phyloP scores from a whole-genome alignment of 2,797 vertebrate genomes.

The Hypotaenidia okinawae region DNA sequence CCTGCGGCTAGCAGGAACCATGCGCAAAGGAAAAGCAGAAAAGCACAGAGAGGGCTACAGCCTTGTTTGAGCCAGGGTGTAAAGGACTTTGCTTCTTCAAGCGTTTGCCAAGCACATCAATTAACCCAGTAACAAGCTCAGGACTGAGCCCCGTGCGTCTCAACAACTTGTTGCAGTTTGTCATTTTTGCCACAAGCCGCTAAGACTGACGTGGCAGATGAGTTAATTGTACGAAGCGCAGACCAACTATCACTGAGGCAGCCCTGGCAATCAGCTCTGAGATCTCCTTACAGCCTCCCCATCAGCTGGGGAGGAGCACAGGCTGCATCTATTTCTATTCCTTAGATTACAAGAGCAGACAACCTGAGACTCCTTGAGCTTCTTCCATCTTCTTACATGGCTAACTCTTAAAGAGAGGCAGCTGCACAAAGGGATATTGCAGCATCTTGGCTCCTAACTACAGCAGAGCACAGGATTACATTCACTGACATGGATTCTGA shows the following conservation, averaged over 20 bases:
- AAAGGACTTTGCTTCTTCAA: not conserved
- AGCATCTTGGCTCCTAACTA: constrained; percentile 23
- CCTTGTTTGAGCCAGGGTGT: not conserved
- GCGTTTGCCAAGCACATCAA: not conserved
- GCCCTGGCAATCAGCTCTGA: not conserved
- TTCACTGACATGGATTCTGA: constrained; percentile 24
- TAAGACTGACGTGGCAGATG: not conserved
- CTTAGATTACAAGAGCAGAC: constrained; percentile 32
- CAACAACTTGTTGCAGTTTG: not conserved
- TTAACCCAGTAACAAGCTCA: not conserved
- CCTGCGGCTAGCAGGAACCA: not conserved
- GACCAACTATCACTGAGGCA: not conserved
- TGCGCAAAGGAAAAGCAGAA: not conserved
- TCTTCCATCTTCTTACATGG: constrained; percentile 8
- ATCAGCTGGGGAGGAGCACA: not conserved
- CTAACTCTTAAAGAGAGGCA: not conserved
- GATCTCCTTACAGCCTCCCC: not conserved
- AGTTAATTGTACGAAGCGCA: not conserved
- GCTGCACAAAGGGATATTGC: constrained; percentile 22
- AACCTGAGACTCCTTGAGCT: constrained; percentile 26
- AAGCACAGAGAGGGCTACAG: not conserved
- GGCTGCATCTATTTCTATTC: constrained; percentile 2
- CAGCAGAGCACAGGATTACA: constrained; percentile 6
- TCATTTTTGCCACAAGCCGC: not conserved
- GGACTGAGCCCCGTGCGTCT: not conserved